Percentiles rank a stretch among this genome's conserved stretches.
Conservation (phyloP, 2,797 vertebrate genomes). For the Lithobates pipiens region DNA sequence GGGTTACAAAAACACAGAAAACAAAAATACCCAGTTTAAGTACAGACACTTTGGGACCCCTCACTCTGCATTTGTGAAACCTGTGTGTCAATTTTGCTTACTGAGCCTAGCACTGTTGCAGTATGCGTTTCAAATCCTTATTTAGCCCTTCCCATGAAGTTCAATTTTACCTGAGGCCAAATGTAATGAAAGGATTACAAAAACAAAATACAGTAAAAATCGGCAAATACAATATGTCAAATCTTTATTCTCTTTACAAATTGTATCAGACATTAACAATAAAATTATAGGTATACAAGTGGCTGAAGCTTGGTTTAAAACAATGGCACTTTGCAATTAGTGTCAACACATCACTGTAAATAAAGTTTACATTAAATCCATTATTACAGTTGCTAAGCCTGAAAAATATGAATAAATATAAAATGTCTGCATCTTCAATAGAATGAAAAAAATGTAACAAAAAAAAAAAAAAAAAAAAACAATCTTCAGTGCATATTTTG, state of each 20-base stretch:
- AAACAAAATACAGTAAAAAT: not conserved
- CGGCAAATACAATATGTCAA: not conserved
- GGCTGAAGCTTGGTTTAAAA: constrained; percentile 19
- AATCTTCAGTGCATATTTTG: constrained; percentile 7
- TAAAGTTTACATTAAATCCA: not conserved
- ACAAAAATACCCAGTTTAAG: too few relatives aligned
- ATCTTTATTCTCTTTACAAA: constrained; percentile 11
- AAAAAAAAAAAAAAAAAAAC: not conserved
- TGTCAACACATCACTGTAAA: constrained; percentile 4
- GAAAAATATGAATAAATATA: not conserved
- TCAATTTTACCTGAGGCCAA: too few relatives aligned
- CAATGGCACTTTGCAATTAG: constrained; percentile 19
- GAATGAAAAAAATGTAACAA: not conserved
- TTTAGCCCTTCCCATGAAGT: too few relatives aligned
- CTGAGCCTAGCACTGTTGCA: too few relatives aligned
- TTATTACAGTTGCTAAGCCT: not conserved
- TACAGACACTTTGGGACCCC: too few relatives aligned
- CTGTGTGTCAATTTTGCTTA: too few relatives aligned
- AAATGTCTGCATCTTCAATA: not conserved
- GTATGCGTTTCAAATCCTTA: too few relatives aligned
- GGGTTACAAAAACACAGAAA: too few relatives aligned
- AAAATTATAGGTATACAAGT: constrained; percentile 20
- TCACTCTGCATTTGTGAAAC: too few relatives aligned
- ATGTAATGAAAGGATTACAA: not conserved
- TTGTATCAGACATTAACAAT: constrained; percentile 1